Percentiles rank a stretch among this genome's conserved stretches.
Conservation (phyloP, 2,113 vertebrate species). For the Cebus imitator region DNA sequence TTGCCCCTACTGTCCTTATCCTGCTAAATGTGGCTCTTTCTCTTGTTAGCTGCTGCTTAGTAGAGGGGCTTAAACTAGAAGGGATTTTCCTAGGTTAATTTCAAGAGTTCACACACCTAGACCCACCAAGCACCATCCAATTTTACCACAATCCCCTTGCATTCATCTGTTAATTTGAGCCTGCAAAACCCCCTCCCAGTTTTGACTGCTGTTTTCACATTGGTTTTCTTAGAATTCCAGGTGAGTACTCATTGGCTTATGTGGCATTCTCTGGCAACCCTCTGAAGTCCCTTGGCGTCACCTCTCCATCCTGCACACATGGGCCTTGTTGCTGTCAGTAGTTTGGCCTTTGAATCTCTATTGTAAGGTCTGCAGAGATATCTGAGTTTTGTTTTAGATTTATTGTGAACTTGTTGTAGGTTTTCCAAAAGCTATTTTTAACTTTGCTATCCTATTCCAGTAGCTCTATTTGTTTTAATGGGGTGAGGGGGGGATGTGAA, state of each 20-base stretch:
- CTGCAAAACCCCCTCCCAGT: background rate
- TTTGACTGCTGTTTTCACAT: background rate
- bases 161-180: background rate
- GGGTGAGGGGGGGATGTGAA: rapidly evolving
- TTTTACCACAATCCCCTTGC: background rate
- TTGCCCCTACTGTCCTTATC: background rate
- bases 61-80: background rate
- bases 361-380: background rate
- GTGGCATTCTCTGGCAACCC: background rate
- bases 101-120: background rate
- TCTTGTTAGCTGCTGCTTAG: background rate
- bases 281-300: background rate
- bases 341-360: background rate
- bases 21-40: background rate
- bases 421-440: background rate
- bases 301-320: background rate
- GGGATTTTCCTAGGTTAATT: background rate
- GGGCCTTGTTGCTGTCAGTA: background rate
- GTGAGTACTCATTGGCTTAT: background rate
- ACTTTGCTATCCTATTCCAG: background rate
- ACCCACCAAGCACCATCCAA: background rate
- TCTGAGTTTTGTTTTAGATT: background rate
- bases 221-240: background rate
- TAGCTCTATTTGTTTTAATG: background rate
- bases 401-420: background rate